phyloP scores from a whole-genome alignment of 2,113 vertebrate genomes.

The Pogona vitticeps region DNA sequence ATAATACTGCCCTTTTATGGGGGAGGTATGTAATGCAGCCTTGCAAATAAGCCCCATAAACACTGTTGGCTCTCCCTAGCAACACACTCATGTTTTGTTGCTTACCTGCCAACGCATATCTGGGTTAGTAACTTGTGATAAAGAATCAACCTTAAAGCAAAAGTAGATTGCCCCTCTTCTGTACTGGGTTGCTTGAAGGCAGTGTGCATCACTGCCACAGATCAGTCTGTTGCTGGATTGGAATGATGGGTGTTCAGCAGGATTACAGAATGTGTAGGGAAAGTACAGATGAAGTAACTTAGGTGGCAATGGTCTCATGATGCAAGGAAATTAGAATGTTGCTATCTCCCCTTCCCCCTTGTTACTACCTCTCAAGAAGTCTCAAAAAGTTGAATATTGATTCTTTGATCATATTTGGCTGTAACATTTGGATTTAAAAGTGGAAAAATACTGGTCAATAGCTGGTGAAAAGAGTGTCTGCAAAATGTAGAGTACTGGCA shows the following conservation, averaged over 20 bases:
- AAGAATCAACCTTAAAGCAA: not conserved
- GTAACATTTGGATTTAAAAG: not conserved
- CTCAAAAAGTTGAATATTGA: not conserved
- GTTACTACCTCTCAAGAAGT: not conserved
- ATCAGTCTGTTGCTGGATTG: not conserved
- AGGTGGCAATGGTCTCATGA: not conserved
- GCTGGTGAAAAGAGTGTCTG: slow-evolving; percentile 6
- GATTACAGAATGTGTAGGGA: not conserved
- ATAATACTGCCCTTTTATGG: not conserved
- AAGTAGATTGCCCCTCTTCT: not conserved
- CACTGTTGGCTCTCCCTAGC: not conserved
- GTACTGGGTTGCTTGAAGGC: too few relatives aligned
- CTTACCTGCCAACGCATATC: not conserved
- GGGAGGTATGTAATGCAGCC: not conserved
- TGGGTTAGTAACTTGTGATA: not conserved
- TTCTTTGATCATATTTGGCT: not conserved
- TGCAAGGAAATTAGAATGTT: not conserved
- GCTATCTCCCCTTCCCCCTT: not conserved
- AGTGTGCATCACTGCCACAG: too few relatives aligned
- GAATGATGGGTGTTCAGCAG: not conserved
- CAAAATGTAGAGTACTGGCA: slow-evolving; percentile 18
- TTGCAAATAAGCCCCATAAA: not conserved
- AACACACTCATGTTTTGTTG: not conserved
- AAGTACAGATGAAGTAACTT: not conserved
- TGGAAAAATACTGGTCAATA: not conserved